These are phyloP conservation scores for Hypsibius dujardini DNA, from an alignment of 1,140 invertebrate species.

Conservation along the genomic window DNA sequence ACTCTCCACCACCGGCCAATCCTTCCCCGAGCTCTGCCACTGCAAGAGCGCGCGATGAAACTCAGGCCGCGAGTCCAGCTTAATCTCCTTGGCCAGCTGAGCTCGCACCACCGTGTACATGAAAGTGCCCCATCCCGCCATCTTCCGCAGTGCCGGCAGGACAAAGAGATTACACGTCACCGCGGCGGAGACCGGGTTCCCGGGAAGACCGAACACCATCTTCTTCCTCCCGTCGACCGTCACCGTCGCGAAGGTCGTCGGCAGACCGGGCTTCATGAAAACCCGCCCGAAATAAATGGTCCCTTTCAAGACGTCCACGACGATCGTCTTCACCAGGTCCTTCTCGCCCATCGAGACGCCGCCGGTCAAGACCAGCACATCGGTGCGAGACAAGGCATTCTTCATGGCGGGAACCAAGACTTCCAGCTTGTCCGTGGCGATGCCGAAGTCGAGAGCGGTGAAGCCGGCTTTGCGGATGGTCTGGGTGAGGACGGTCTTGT, in stretches of 20 bases:
- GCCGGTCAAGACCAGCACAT: slow-evolving; percentile 69
- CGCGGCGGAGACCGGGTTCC: slow-evolving; percentile 70
- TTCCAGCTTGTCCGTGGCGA: slow-evolving; percentile 43
- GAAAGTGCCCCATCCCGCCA: slow-evolving; percentile 37
- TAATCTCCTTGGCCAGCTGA: slow-evolving; percentile 39
- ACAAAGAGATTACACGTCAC: slow-evolving; percentile 70
- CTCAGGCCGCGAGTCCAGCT: slow-evolving; percentile 59
- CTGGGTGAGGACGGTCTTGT: slow-evolving; percentile 56
- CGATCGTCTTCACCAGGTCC: slow-evolving; percentile 67
- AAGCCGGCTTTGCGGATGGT: slow-evolving; percentile 46
- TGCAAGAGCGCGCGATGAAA: slow-evolving; percentile 49
- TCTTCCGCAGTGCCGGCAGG: slow-evolving; percentile 49
- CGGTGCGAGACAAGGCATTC: slow-evolving; percentile 41
- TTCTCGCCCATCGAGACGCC: slow-evolving; percentile 94
- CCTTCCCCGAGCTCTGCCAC: slow-evolving; percentile 30
- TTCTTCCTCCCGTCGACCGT: slow-evolving; percentile 44
- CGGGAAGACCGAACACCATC: slow-evolving; percentile 69
- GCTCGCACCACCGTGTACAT: slow-evolving; percentile 37
- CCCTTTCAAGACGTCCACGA: slow-evolving; percentile 53
- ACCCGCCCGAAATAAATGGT: slow-evolving; percentile 70
- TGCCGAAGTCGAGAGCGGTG: slow-evolving; percentile 45
- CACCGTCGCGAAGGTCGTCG: slow-evolving; percentile 77
- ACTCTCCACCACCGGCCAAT: slow-evolving; percentile 22
- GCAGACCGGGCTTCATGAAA: slow-evolving; percentile 89
- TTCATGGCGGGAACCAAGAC: slow-evolving; percentile 21